phyloP scores from a whole-genome alignment of 2,113 vertebrate genomes.

The Passer montanus region DNA sequence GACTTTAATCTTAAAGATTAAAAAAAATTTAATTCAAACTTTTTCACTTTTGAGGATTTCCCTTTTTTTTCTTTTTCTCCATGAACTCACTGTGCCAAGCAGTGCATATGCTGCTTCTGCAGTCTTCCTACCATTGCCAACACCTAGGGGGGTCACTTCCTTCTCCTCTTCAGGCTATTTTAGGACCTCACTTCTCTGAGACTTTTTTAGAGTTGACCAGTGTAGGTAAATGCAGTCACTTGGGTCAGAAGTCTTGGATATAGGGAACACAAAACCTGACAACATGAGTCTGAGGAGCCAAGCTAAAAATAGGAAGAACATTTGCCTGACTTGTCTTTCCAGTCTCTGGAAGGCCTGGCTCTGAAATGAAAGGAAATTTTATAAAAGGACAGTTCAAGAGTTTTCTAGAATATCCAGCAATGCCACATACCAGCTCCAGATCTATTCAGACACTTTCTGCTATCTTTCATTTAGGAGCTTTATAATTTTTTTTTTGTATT shows the following conservation, averaged over 20 bases:
- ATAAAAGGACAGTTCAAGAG: background rate
- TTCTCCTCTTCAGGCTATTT: background rate
- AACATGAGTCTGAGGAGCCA: background rate
- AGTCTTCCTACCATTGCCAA: background rate
- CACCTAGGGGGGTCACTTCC: background rate
- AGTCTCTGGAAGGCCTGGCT: background rate
- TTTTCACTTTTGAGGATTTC: background rate
- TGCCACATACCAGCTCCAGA: background rate
- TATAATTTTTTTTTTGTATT: background rate
- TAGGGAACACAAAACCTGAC: background rate
- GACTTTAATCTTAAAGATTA: background rate
- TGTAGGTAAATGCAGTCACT: background rate
- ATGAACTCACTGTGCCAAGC: background rate
- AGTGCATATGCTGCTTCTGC: background rate
- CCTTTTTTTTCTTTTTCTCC: background rate
- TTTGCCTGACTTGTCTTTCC: background rate
- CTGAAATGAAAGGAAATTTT: background rate
- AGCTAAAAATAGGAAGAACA: background rate
- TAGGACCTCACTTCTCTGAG: background rate
- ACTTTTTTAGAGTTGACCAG: background rate
- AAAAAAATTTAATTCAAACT: background rate
- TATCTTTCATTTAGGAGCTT: background rate
- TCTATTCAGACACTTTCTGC: background rate
- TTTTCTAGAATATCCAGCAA: background rate
- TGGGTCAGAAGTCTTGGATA: background rate